A percentile compares a stretch with the other conserved stretches of the same genome.
phyloP scores from a whole-genome alignment of 2,888 invertebrate species.

The Ophion slaviceki region DNA sequence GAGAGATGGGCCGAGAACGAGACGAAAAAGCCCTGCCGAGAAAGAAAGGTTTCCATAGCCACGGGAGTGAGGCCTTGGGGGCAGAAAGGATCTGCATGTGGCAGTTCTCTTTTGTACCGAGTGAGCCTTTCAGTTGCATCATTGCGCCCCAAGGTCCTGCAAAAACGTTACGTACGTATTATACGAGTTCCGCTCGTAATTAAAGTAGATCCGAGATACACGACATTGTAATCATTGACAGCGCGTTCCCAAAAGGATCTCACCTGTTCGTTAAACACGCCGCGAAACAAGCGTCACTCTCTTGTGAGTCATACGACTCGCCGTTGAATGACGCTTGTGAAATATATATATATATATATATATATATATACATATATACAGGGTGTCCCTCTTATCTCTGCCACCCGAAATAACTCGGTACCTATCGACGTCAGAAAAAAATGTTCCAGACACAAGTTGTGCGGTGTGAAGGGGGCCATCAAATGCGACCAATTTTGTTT shows the following conservation, averaged over 20 bases:
- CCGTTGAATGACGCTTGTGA: slow-evolving; percentile 28
- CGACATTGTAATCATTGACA: slow-evolving; percentile 26
- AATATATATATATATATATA: slow-evolving; percentile 24
- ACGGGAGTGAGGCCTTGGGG: slow-evolving; percentile 47
- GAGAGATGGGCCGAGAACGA: not conserved
- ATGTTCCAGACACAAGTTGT: too few species aligned
- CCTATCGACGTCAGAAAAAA: too few species aligned
- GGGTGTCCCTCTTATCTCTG: too few species aligned
- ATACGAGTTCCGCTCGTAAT: slow-evolving; percentile 35
- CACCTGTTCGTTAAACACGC: not conserved
- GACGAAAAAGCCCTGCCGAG: slow-evolving; percentile 26
- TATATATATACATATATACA: too few species aligned
- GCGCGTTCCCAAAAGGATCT: slow-evolving; percentile 20
- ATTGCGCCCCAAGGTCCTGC: slow-evolving; percentile 58
- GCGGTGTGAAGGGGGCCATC: too few species aligned
- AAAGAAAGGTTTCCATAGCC: slow-evolving; percentile 49
- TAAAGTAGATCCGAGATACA: slow-evolving; percentile 33
- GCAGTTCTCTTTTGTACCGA: slow-evolving; percentile 60
- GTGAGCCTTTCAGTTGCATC: slow-evolving; percentile 59
- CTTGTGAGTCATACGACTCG: slow-evolving; percentile 2
- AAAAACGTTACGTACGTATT: slow-evolving; percentile 7
- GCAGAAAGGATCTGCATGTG: slow-evolving; percentile 63
- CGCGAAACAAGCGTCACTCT: slow-evolving; percentile 49
- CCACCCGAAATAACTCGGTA: too few species aligned
- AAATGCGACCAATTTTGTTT: too few species aligned